Evolutionary conservation across 2,113 vertebrate genomes (phyloP), one percentile per base, ranked within the genome.

Genomic region (Ploceus nigricollis): DNA sequence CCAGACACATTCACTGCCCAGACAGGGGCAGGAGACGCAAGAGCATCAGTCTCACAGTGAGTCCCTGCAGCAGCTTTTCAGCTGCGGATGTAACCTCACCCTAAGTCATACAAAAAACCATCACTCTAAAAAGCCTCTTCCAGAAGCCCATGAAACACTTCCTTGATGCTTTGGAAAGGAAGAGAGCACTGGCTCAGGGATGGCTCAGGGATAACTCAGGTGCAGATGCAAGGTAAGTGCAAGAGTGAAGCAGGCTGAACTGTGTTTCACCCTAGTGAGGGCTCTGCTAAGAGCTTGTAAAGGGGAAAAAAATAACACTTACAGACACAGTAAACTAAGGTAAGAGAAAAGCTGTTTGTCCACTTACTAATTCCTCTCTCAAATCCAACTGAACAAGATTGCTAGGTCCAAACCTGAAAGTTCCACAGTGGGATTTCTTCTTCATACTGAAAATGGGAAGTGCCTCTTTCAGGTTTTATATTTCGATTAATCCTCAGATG

Each of bases 81-180:
- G 94, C 86, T 83, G 71, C 39, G 2, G 90, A 83, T 78, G 86
- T 42, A 95, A 78, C 69, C 60, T 93, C 95, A 63, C 64, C 1
- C 0, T 83, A 94, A 93, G 58, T 45, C 71, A 66, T n/a, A 63
- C 50, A 69, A 54, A 58, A 79, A 85, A 17, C 0, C 37, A 91
- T 9, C 82, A 21, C 63, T 90, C 66, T 61, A 88, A 85, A 95
- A 90, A 85, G 63, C 58, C 64, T 88, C 93, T 93, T 90, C 78
- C 94, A 94, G 88, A 93, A 97, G 75, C 53, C 75, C 66, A 50
- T 6, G 2, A 72, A 90, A 90, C 37, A 45, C 31, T 79, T 93
- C 66, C 78, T 60, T 48, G 82, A 45, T 82, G 78, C 57, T 85
- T 15, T 87, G 82, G 51, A 75, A 72, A 87, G 44, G 45, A 73